These are phyloP conservation scores for Prosapia bicincta DNA, from an alignment of 2,888 invertebrate species.

Conservation along the genomic window DNA sequence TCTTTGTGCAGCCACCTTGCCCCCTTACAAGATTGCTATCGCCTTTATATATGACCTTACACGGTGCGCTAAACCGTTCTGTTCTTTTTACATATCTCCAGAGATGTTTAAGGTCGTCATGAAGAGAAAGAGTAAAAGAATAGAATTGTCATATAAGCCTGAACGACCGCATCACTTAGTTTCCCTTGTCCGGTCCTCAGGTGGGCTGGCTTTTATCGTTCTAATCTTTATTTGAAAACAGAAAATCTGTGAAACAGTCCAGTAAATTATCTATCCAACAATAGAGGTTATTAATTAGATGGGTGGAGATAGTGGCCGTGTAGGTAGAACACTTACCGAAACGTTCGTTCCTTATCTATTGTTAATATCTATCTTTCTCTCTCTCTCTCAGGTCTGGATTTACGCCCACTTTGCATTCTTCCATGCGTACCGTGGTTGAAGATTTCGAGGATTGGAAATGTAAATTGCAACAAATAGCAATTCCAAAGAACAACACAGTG, in stretches of 20 bases:
- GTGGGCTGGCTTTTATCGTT: not conserved
- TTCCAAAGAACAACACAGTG: too few species aligned
- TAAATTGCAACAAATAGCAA: too few species aligned
- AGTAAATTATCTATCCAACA: not conserved
- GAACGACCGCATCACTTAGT: not conserved
- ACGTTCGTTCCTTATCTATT: not conserved
- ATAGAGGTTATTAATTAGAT: conserved; percentile 2
- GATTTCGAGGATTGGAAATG: too few species aligned
- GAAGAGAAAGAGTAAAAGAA: not conserved
- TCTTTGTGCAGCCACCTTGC: not conserved
- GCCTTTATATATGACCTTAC: not conserved
- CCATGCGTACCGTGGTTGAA: too few species aligned
- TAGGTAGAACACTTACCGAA: not conserved
- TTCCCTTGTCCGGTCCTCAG: not conserved
- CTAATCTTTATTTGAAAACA: not conserved
- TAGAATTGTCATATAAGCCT: not conserved
- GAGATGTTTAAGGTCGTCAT: not conserved
- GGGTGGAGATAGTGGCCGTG: not conserved
- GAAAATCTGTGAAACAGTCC: not conserved
- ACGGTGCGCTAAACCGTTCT: not conserved
- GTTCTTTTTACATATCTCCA: not conserved
- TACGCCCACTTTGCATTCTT: not conserved
- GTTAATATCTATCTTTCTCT: not conserved
- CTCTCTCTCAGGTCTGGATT: not conserved
- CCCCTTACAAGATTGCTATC: not conserved